Percentiles rank a stretch among this genome's conserved stretches.
phyloP scores from a whole-genome alignment of 2,113 vertebrate species.

The Potamarius usumacintae region DNA sequence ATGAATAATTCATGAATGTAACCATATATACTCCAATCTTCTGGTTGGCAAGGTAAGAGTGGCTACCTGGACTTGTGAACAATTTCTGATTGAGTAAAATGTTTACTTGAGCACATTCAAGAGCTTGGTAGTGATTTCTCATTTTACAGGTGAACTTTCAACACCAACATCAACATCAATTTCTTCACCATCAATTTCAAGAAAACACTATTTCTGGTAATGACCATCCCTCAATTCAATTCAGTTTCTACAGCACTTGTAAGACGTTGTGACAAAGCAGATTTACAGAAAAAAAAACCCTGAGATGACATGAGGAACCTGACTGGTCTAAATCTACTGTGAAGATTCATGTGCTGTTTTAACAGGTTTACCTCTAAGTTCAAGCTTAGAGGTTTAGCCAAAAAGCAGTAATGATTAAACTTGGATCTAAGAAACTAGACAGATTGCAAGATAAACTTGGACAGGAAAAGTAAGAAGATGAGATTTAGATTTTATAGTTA shows the following conservation, averaged over 20 bases:
- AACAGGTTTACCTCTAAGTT: neutral
- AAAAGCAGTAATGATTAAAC: constrained; percentile 13
- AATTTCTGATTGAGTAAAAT: no score
- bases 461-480: neutral
- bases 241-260: neutral
- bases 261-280: neutral
- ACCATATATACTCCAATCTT: no score
- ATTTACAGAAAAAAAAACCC: neutral
- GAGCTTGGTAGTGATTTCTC: neutral
- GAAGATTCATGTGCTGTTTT: neutral
- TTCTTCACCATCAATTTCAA: constrained; percentile 14
- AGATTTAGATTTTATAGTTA: neutral
- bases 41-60: no score
- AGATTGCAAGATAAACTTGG: no score
- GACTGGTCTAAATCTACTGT: neutral
- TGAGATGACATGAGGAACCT: neutral
- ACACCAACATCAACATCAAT: neutral
- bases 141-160: neutral
- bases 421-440: neutral
- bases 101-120: no score
- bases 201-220: constrained; percentile 13
- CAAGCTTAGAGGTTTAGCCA: neutral
- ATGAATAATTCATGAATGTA: no score
- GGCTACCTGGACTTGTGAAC: no score
- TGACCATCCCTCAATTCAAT: neutral